Percentiles rank a stretch among this genome's conserved stretches.
These are phyloP conservation scores for Lottia scabra DNA, from an alignment of 2,888 invertebrate species.

Conservation along the genomic window DNA sequence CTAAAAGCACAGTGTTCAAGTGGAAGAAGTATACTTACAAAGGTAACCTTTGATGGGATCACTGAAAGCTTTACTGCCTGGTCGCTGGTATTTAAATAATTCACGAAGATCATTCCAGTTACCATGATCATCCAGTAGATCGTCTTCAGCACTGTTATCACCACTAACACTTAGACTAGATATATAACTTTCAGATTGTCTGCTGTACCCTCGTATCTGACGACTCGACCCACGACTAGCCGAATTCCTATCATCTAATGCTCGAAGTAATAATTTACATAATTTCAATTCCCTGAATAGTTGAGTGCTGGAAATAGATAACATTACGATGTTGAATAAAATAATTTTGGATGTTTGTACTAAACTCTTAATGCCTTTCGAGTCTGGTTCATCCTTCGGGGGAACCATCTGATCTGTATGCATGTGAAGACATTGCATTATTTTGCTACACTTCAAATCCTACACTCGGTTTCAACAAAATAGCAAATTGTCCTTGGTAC, in stretches of 20 bases:
- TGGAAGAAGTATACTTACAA: too few species aligned
- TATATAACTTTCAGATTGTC: slow-evolving; percentile 66
- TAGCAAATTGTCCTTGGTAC: too few species aligned
- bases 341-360: background rate
- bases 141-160: slow-evolving; percentile 59
- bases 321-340: background rate
- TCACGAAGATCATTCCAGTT: slow-evolving; percentile 48
- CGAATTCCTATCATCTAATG: slow-evolving; percentile 62
- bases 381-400: too few species aligned
- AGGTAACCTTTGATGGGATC: slow-evolving; percentile 55
- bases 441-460: too few species aligned
- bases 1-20: too few species aligned
- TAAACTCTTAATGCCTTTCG: too few species aligned
- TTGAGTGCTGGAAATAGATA: slow-evolving; percentile 49
- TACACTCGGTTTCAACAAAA: too few species aligned
- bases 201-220: slow-evolving; percentile 65
- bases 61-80: slow-evolving; percentile 66
- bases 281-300: slow-evolving; percentile 68
- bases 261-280: slow-evolving; percentile 65
- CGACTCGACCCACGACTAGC: slow-evolving; percentile 58
- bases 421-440: too few species aligned
- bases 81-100: slow-evolving; percentile 61
- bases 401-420: too few species aligned
- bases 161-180: slow-evolving; percentile 66
- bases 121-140: slow-evolving; percentile 56